Evolutionary conservation across 30 jellyfish, hydroid and myxozoan genomes (phyloP).

Genomic region (Aurelia aurita): DNA sequence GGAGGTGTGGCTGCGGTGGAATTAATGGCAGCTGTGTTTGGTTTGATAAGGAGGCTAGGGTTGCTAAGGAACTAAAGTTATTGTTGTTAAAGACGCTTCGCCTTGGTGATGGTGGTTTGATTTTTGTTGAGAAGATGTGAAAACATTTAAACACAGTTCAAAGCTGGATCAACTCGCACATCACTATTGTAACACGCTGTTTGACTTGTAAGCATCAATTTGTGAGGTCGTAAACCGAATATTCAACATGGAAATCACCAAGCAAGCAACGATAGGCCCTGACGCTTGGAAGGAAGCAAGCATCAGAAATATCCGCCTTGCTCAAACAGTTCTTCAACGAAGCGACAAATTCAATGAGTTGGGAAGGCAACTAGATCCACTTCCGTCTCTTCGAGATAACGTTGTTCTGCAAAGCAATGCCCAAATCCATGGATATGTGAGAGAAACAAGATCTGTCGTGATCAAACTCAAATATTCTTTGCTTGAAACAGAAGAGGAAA

Average conservation of each 20-base stretch:
- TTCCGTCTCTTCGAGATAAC: slow-evolving; percentile 88
- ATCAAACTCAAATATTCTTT: slow-evolving; percentile 74
- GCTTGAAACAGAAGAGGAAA: slow-evolving; percentile 90
- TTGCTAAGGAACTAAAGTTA: slow-evolving; percentile 42
- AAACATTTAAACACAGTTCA: slow-evolving; percentile 3
- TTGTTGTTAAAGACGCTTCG: not conserved
- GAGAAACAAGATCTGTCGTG: slow-evolving; percentile 83
- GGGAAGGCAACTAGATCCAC: slow-evolving; percentile 91
- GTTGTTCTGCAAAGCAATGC: slow-evolving; percentile 89
- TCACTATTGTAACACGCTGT: slow-evolving; percentile 1
- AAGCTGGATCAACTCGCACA: slow-evolving; percentile 17
- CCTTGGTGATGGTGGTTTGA: slow-evolving; percentile 43
- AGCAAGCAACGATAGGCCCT: slow-evolving; percentile 88
- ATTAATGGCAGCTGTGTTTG: too few relatives aligned
- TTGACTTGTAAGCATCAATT: too few relatives aligned
- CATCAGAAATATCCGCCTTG: slow-evolving; percentile 73
- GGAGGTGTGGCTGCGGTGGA: too few relatives aligned
- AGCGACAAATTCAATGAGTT: slow-evolving; percentile 91
- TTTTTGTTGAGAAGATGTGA: slow-evolving; percentile 2
- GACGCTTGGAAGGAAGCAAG: slow-evolving; percentile 88
- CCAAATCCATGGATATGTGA: slow-evolving; percentile 76
- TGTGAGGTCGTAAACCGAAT: not conserved
- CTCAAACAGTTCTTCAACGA: slow-evolving; percentile 89
- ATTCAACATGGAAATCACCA: slow-evolving; percentile 61
- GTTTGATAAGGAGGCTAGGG: not conserved